These are phyloP conservation scores for Drosophila mauritiana DNA, from an alignment of 1,140 invertebrate species.

Conservation along the genomic window DNA sequence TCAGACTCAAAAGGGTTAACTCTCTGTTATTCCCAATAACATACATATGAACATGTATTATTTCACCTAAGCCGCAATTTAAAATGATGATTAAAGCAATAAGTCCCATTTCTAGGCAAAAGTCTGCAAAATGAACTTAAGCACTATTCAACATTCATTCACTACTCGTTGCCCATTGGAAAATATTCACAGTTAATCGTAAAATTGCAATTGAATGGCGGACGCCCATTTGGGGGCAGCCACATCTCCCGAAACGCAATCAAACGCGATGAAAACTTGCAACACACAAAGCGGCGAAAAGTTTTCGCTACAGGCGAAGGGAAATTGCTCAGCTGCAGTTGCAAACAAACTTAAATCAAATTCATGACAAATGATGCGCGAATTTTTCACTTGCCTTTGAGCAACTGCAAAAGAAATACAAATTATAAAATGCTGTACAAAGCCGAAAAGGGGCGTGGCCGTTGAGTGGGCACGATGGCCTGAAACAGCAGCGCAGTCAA, in stretches of 20 bases:
- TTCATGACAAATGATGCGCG: constrained; percentile 79
- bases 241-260: constrained; percentile 16
- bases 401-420: constrained; percentile 2
- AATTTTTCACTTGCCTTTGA: constrained; percentile 51
- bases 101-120: not conserved
- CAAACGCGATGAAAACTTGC: constrained; percentile 15
- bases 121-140: constrained; percentile 12
- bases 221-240: not conserved
- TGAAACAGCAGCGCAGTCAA: constrained; percentile 49
- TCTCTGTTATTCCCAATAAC: too few species aligned
- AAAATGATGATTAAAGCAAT: too few species aligned
- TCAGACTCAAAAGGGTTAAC: too few species aligned
- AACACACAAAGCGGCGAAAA: constrained; percentile 14
- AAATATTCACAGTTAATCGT: constrained; percentile 30
- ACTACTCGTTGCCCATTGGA: not conserved
- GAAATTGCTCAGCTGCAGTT: constrained; percentile 48
- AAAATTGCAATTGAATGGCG: constrained; percentile 28
- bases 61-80: not conserved
- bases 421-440: not conserved
- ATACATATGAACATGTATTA: too few species aligned
- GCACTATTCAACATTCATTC: not conserved
- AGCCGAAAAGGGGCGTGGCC: constrained; percentile 1
- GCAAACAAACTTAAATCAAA: constrained; percentile 73
- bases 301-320: constrained; percentile 4
- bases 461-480: not conserved